Conservation (phyloP, 1,140 invertebrate species). For the Asobara japonica region DNA sequence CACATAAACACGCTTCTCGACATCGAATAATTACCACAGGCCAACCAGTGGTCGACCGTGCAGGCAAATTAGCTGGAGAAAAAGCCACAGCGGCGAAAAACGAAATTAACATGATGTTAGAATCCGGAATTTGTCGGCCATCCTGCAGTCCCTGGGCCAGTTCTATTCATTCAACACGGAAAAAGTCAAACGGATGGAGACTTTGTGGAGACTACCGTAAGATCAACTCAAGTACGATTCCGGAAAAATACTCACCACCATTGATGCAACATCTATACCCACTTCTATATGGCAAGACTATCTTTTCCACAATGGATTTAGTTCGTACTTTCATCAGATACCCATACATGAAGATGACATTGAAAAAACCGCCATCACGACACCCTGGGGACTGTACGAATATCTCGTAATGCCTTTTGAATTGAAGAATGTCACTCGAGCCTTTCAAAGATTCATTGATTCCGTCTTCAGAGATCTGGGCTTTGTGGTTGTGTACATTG, state of each 20-base stretch:
- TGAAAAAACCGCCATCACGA: conserved; percentile 55
- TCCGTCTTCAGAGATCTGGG: conserved; percentile 20
- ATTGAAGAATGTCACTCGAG: conserved; percentile 32
- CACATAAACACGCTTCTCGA: conserved; percentile 20
- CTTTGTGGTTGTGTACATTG: conserved; percentile 28
- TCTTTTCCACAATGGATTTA: conserved; percentile 59
- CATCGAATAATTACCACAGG: conserved; percentile 40
- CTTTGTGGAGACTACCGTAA: conserved; percentile 53
- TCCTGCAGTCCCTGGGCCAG: conserved; percentile 53
- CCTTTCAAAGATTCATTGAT: conserved; percentile 44
- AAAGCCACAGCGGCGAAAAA: conserved; percentile 20
- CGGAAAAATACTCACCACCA: conserved; percentile 48
- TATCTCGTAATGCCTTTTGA: conserved; percentile 57
- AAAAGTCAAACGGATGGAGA: conserved; percentile 47
- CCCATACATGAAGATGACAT: conserved; percentile 43
- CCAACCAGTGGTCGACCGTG: conserved; percentile 34
- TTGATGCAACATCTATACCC: conserved; percentile 52
- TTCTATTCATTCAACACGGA: conserved; percentile 51
- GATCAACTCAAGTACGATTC: conserved; percentile 50
- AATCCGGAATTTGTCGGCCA: conserved; percentile 40
- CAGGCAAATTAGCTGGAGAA: neutral
- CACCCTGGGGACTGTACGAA: conserved; percentile 38
- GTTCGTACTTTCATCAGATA: conserved; percentile 60
- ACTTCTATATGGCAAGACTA: conserved; percentile 42
- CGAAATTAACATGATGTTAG: conserved; percentile 6